Evolutionary conservation across 2,888 invertebrate genomes (phyloP).

Genomic region (Microchrysa polita): DNA sequence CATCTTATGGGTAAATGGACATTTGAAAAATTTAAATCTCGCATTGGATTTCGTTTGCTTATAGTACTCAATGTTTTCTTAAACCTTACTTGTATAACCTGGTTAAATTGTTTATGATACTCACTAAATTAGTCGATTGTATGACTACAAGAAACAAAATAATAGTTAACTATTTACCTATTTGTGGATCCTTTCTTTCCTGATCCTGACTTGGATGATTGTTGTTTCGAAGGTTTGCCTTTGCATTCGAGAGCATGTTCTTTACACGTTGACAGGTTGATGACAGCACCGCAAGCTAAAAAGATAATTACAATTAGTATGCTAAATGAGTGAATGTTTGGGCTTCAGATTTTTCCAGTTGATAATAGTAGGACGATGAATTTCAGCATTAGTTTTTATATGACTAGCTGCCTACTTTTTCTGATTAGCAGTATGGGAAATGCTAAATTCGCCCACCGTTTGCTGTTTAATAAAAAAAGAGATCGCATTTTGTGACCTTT

Average conservation of each 20-base stretch:
- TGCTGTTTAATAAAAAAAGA: too few relatives aligned
- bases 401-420: too few relatives aligned
- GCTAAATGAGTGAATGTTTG: too few relatives aligned
- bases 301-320: too few relatives aligned
- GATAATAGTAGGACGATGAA: too few relatives aligned
- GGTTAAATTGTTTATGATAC: not conserved
- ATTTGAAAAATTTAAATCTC: not conserved
- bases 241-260: slow-evolving; percentile 87
- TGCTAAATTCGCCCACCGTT: too few relatives aligned
- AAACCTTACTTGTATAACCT: not conserved
- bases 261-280: slow-evolving; percentile 88
- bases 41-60: not conserved
- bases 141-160: not conserved
- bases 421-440: too few relatives aligned
- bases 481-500: too few relatives aligned
- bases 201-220: slow-evolving; percentile 53
- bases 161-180: slow-evolving; percentile 51
- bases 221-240: slow-evolving; percentile 55
- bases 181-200: slow-evolving; percentile 55
- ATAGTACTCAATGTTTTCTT: not conserved
- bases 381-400: too few relatives aligned
- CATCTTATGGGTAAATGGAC: not conserved
- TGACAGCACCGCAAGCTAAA: slow-evolving; percentile 84
- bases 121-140: slow-evolving; percentile 12
- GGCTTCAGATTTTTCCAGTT: too few relatives aligned